phyloP scores from a whole-genome alignment of 2,797 vertebrate genomes.

The Acipenser oxyrinchus region DNA sequence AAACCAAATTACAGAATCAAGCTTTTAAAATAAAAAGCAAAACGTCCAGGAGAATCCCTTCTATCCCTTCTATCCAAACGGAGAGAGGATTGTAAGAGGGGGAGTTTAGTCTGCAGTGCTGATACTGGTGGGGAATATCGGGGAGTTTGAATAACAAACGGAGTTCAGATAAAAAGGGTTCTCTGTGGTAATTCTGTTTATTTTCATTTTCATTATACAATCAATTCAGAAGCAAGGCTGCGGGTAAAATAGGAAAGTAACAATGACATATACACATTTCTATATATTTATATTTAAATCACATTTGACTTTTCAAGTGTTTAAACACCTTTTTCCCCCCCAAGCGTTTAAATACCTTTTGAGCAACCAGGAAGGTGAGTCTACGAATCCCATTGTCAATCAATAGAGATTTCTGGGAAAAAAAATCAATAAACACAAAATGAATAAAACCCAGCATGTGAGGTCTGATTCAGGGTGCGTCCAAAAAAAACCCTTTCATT shows the following conservation, averaged over 20 bases:
- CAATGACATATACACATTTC: background rate
- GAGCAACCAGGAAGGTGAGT: slow-evolving; percentile 86
- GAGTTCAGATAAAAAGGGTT: background rate
- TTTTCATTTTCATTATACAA: too few species aligned
- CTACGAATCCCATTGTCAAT: slow-evolving; percentile 91
- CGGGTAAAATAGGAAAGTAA: background rate
- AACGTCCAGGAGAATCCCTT: background rate
- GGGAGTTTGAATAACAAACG: background rate
- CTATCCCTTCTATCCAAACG: background rate
- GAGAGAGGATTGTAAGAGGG: too few species aligned
- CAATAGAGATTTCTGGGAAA: slow-evolving; percentile 78
- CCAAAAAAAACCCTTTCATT: too few species aligned
- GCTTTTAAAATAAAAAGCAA: slow-evolving; percentile 40
- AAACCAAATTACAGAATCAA: slow-evolving; percentile 34
- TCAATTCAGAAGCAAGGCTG: background rate
- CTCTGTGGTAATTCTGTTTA: background rate
- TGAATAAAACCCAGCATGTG: too few species aligned
- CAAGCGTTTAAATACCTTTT: slow-evolving; percentile 53
- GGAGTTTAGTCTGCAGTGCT: too few species aligned
- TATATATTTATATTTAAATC: slow-evolving; percentile 4
- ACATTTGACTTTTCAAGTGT: background rate
- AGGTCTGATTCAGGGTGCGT: too few species aligned
- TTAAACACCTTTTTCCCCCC: too few species aligned
- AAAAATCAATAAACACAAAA: slow-evolving; percentile 1
- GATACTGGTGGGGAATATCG: background rate